Evolutionary conservation across 2,113 vertebrate genomes (phyloP), one percentile per base, ranked within the genome.

Genomic region (Myanophis thanlyinensis): DNA sequence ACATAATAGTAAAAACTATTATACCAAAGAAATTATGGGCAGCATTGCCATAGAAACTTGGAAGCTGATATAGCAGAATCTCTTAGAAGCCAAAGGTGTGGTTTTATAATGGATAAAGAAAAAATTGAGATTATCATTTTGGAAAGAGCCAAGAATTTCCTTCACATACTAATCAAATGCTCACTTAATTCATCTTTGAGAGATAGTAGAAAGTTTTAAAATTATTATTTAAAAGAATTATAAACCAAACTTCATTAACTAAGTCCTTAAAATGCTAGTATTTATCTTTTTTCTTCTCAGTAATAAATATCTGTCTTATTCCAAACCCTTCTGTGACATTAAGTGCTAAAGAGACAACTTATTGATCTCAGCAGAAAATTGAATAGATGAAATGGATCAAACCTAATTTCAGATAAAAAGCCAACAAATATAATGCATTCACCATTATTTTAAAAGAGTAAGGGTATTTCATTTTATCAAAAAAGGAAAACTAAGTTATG

Each of bases 11-110:
- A 95, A 95, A 94, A 4, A 89, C 67, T 93, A n/a, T n/a, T n/a
- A n/a, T n/a, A 94, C 59, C 13, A n/a, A 95, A 93, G 91, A 35
- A 10, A 85, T 94, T 95, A 94, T 93, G 90, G 92, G 95, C 80
- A 12, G 54, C 91, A 54, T 90, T 93, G 87, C 52, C 44, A 23
- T 7, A 89, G 49, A 94, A 4, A 86, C 95, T 89, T 93, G 85
- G 91, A 93, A 96, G 91, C 48, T 44, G 84, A 56, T 93, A 93
- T 88, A 93, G 67, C 90, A 89, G 22, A 86, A 91, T 56, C 88
- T 85, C 47, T 93, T 48, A 94, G 93, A 95, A 95, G 92, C 40
- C 25, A 48, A 89, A 59, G 89, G 91, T 88, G 85, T 89, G 46
- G 52, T 93, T 95, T 92, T 94, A 48, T 87, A 93, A n/a, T 52